Base-by-base conservation (phyloP, 2,797 vertebrate genomes). In the Muraenolepis orangiensis region DNA sequence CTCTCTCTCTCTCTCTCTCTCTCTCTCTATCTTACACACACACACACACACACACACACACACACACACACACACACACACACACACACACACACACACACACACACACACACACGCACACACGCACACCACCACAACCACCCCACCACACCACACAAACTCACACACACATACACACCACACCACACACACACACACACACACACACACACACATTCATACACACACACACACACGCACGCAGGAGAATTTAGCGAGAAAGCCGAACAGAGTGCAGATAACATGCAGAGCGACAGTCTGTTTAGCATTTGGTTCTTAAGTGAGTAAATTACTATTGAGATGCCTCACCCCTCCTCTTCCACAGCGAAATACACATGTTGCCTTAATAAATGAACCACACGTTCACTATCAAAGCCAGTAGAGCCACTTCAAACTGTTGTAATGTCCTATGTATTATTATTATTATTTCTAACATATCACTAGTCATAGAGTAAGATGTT, bases 261-360 rank as follows among this genome's bases (percentile, higher is more conserved):
- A 95, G 91, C 57, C 77, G 86, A 95, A 89, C 86, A 87, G 94
- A 92, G 93, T 94, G 93, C 95, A 94, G 96, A 96, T 94, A 93
- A 95, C 96, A 96, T 28, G 96, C 95, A 94, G 96, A 93, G 96
- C 92, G 91, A 93, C 96, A 97, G 96, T 95, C 96, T 98, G 96
- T 95, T 91, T 94, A 92, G 95, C 96, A 97, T 97, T 98, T 97
- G 95, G 92, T 94, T 95, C 91, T 93, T 95, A 94, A 94, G 87
- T 84, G 92, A 92, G 93, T 93, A 96, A 96, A 97, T 98, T 95
- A 96, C 93, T 84, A 93, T 86, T 88, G 87, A 88, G 87, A 85
- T 87, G 85, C 81, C 84, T 81, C 74, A 46, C 89, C 86, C 89
- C 89, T 82, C 86, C 87, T 76, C 83, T 78, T 76, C 75, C 82